Evolutionary conservation across 1,140 invertebrate genomes (phyloP).

Genomic region (Drosophila kohkoa): DNA sequence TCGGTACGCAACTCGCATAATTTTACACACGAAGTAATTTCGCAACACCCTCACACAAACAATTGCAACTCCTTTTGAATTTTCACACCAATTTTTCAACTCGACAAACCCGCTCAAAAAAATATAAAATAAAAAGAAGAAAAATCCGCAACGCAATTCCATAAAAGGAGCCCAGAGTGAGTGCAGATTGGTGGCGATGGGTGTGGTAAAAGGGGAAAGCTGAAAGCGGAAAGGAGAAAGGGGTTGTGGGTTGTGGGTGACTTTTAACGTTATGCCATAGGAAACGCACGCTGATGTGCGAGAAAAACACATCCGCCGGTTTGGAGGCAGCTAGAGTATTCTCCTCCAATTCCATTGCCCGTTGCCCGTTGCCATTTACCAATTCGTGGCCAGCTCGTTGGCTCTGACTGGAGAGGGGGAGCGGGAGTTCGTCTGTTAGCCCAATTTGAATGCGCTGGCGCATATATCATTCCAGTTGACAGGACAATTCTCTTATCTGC

Average conservation of each 20-base stretch:
- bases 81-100: constrained; percentile 84
- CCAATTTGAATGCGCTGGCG: constrained; percentile 85
- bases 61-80: constrained; percentile 82
- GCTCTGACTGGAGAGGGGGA: not conserved
- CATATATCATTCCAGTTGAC: constrained; percentile 85
- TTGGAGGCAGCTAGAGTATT: constrained; percentile 48
- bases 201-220: constrained; percentile 14
- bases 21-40: constrained; percentile 83
- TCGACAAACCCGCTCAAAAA: constrained; percentile 77
- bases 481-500: constrained; percentile 85
- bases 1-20: constrained; percentile 77
- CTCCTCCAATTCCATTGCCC: constrained; percentile 13
- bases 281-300: constrained; percentile 81
- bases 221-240: not conserved
- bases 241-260: constrained; percentile 19
- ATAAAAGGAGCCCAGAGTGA: constrained; percentile 1
- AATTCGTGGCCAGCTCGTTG: constrained; percentile 53
- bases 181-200: not conserved
- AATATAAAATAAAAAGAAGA: constrained; percentile 37
- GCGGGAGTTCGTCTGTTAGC: constrained; percentile 72
- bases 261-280: constrained; percentile 72
- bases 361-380: constrained; percentile 33
- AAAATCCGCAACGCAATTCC: constrained; percentile 36
- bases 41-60: constrained; percentile 70
- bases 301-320: constrained; percentile 76